Conservation (phyloP, 2,113 vertebrate species). For the Cyphomyrus discorhynchus region DNA sequence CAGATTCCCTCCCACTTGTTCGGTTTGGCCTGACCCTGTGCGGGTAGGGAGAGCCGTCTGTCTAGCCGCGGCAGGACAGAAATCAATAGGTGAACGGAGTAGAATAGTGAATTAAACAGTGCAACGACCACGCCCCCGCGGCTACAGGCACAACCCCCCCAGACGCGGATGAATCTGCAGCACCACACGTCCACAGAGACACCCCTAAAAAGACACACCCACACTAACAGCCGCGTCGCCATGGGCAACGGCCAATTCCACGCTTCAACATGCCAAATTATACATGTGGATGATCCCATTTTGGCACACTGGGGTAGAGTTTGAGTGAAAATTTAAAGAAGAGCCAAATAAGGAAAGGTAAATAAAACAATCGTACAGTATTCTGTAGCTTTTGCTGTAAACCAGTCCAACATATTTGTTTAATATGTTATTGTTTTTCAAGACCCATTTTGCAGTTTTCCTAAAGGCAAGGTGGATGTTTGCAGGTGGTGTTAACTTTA, state of each 20-base stretch:
- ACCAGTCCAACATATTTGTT: neutral
- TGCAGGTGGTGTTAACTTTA: neutral
- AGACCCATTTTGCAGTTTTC: neutral
- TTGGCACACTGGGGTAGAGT: neutral
- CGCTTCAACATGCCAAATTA: neutral
- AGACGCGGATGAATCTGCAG: neutral
- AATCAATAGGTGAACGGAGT: slow-evolving; percentile 4
- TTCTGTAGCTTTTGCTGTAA: neutral
- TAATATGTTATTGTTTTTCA: neutral
- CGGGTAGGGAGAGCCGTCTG: neutral
- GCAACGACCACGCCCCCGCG: neutral
- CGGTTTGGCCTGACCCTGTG: neutral
- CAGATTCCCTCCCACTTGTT: slow-evolving; percentile 5
- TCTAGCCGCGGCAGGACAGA: neutral
- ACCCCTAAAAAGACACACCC: neutral
- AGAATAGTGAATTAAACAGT: neutral
- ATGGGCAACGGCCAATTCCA: neutral
- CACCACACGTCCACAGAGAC: neutral
- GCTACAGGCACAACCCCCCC: neutral
- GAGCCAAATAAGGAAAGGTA: neutral
- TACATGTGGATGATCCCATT: neutral
- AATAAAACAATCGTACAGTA: neutral
- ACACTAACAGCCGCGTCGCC: neutral
- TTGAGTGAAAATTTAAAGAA: neutral
- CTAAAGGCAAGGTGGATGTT: neutral